These are phyloP conservation scores for Halcyon chelicuti DNA, from an alignment of 2,797 vertebrate species.

Conservation along the genomic window DNA sequence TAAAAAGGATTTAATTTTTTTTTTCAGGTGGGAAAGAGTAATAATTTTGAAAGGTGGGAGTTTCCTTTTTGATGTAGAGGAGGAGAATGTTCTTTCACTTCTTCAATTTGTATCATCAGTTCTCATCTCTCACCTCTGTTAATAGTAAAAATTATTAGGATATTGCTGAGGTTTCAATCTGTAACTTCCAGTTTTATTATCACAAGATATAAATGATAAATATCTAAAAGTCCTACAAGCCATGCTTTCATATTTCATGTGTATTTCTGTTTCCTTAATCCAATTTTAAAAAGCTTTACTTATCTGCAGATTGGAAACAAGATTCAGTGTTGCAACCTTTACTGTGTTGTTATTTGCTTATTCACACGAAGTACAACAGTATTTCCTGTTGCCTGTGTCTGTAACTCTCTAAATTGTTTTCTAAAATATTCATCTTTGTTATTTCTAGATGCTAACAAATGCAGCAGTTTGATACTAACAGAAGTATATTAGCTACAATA, in stretches of 20 bases:
- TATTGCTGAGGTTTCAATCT: not conserved
- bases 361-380: not conserved
- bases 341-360: not conserved
- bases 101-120: not conserved
- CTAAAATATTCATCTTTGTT: not conserved
- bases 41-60: slow-evolving; percentile 7
- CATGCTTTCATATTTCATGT: not conserved
- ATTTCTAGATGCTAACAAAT: not conserved
- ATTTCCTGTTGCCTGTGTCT: not conserved
- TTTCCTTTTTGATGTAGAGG: not conserved
- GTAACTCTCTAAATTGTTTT: not conserved
- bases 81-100: not conserved
- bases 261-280: not conserved
- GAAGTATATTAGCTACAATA: not conserved
- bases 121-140: slow-evolving; percentile 2
- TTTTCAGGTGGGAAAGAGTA: slow-evolving; percentile 18
- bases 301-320: not conserved
- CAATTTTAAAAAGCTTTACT: not conserved
- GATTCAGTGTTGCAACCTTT: not conserved
- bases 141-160: not conserved
- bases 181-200: not conserved
- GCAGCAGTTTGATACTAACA: slow-evolving; percentile 18
- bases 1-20: slow-evolving; percentile 3
- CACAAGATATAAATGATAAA: not conserved
- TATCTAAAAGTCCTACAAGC: not conserved